Evolutionary conservation across 2,113 vertebrate genomes (phyloP), one percentile per base, ranked within the genome.

Genomic region (Chitala chitala): DNA sequence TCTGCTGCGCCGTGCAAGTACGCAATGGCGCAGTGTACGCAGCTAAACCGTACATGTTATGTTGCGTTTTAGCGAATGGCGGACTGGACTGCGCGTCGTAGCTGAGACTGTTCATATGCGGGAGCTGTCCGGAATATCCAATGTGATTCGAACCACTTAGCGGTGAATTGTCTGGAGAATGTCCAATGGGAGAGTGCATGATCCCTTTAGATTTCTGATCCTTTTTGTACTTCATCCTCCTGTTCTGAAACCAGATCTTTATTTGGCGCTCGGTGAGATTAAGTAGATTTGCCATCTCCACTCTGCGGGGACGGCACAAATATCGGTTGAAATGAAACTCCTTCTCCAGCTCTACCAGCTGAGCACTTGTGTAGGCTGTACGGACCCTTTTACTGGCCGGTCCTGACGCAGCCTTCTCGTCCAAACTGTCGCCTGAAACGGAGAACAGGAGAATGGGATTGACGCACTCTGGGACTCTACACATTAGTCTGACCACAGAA

Each of bases 171-270:
- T 98, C 96, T 5, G 96, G 97, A 75, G 97, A 98, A 88, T 99
- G 97, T 75, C 96, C 95, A 26, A 94, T 89, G 3, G 97, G 97
- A 59, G 96, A 98, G 88, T 99, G 97, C 85, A 97, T 92, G 78
- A 99, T 94, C 84, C 97, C 97, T 89, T 99, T 99, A 78, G 96
- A 92, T 91, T 99, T 99, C 90, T 99, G 96, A 86, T 98, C 97
- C 89, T 99, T 99, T 89, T 99, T 99, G 89, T 98, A 99, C 86
- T 99, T 98, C 96, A 98, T 99, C 84, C 96, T 92, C 78, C 96
- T 84, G 89, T 99, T 99, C 86, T 98, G 97, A 91, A 99, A 98
- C 97, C 97, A 99, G 89, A 99, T 99, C 91, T 99, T 99, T 83
- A 99, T 99, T 89, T 99, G 97, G 54, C 97, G 93, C 87, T 99